Evolutionary conservation across 2,888 invertebrate genomes (phyloP), one percentile per base, ranked within the genome.

Genomic region (Smittia aterrima): DNA sequence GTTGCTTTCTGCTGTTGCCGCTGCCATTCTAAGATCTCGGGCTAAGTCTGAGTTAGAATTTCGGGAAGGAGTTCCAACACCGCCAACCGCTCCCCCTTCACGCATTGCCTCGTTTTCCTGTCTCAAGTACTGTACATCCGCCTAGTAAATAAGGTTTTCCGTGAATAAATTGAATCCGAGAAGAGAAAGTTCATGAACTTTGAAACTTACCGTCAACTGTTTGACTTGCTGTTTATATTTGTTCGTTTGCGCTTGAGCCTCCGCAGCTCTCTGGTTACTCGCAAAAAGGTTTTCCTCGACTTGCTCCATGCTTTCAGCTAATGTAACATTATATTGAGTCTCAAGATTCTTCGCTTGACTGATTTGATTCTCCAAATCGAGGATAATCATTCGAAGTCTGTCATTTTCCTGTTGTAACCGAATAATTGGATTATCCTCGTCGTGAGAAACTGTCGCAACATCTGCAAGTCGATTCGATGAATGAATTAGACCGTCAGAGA

Each of bases 221-320:
- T 89, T 88, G 54, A 92, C 86, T 84, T 93, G 89, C 78, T 87
- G 88, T 79, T 87, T 90, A 77, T 92, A 83, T 79, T 87, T 87
- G 1, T 85, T 82, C 73, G 90, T 85, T 54, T 86, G 86, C 77
- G 82, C 86, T 80, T 90, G 91, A 1, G 88, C 87, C 75, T 85
- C 87, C 9, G 84, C 81, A 0, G 87, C 87, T 80, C 88, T 84
- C 79, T 84, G 87, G 78, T 83, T 87, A 78, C 84, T 88, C 78
- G 82, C 84, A 80, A 85, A 87, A 76, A 86, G 82, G 81, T 85
- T 86, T 77, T 87, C 86, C 77, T 88, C 88, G 0, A 86, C 85
- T 79, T 87, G 85, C 77, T 86, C 86, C 79, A 87, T 83, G 22
- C 86, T 85, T 79, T 85, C 86, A 76, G 86, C 85, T 75, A 87